phyloP scores from a whole-genome alignment of 1,140 invertebrate species.

The Luehdorfia chinensis region DNA sequence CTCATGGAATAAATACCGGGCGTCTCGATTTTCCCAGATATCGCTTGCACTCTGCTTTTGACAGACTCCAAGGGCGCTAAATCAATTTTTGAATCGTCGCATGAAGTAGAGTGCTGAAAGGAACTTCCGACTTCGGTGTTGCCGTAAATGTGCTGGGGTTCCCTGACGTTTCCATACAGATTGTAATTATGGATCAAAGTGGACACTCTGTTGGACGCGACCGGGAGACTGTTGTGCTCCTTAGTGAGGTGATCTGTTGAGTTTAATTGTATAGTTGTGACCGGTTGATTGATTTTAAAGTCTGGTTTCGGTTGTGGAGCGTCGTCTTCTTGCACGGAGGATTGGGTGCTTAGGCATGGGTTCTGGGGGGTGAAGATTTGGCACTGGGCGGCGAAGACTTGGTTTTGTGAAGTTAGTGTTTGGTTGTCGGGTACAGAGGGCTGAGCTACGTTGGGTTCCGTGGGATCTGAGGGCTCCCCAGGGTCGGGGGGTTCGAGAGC shows the following conservation, averaged over 20 bases:
- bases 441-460: conserved; percentile 16
- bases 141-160: conserved; percentile 68
- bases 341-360: conserved; percentile 36
- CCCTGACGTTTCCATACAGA: conserved; percentile 66
- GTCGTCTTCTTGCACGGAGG: conserved; percentile 43
- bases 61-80: conserved; percentile 59
- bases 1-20: conserved; percentile 68
- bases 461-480: conserved; percentile 12
- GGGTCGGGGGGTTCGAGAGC: conserved; percentile 40
- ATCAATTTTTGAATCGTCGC: conserved; percentile 60
- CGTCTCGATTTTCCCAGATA: conserved; percentile 50
- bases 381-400: conserved; percentile 34
- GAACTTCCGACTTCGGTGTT: conserved; percentile 50
- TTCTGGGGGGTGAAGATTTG: conserved; percentile 32
- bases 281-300: conserved; percentile 73
- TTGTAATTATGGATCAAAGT: conserved; percentile 74
- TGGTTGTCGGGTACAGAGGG: conserved; percentile 31
- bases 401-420: conserved; percentile 37
- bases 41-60: conserved; percentile 60
- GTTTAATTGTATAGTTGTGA: conserved; percentile 50
- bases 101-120: conserved; percentile 49
- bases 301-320: conserved; percentile 49
- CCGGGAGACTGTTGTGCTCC: conserved; percentile 67
- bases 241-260: conserved; percentile 34
- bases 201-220: conserved; percentile 65